Evolutionary conservation across 2,113 vertebrate genomes (phyloP).

Genomic region (Chiloscyllium plagiosum): DNA sequence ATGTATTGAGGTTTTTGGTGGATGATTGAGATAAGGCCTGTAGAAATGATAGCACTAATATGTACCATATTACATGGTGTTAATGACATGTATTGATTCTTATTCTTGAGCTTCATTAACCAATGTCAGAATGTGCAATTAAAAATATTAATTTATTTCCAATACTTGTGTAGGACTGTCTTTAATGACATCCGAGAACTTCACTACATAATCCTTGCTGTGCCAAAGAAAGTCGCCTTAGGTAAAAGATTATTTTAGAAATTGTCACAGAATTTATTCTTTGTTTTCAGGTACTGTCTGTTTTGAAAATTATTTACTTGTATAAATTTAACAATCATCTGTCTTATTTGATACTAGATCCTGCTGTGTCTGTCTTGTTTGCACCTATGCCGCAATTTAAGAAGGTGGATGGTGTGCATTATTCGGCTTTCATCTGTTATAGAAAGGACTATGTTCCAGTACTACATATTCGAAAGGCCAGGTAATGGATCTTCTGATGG

Average conservation of each 20-base stretch:
- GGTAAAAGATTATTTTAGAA: conserved; percentile 59
- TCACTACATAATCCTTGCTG: conserved; percentile 70
- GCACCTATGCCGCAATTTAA: conserved; percentile 50
- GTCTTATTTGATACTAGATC: conserved; percentile 48
- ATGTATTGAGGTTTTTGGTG: background rate
- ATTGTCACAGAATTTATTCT: background rate
- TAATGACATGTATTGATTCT: background rate
- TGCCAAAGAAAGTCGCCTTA: conserved; percentile 51
- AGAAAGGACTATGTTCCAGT: conserved; percentile 58
- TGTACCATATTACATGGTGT: background rate
- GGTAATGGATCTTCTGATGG: conserved; percentile 52
- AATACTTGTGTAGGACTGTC: conserved; percentile 55
- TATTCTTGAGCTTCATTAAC: background rate
- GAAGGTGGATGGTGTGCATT: conserved; percentile 37
- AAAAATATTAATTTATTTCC: conserved; percentile 40
- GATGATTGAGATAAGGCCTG: background rate
- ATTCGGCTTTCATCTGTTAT: conserved; percentile 56
- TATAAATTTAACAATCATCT: background rate
- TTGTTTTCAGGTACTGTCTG: conserved; percentile 14
- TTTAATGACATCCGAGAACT: conserved; percentile 70
- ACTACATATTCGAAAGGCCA: conserved; percentile 67
- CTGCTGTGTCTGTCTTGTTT: conserved; percentile 60
- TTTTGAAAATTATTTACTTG: background rate
- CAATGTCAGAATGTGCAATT: background rate
- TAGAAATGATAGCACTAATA: background rate